Evolutionary conservation across 37 sponge, comb jelly and placozoan genomes (phyloP), one percentile per base, ranked within the genome.

Genomic region (Mnemiopsis leidyi): DNA sequence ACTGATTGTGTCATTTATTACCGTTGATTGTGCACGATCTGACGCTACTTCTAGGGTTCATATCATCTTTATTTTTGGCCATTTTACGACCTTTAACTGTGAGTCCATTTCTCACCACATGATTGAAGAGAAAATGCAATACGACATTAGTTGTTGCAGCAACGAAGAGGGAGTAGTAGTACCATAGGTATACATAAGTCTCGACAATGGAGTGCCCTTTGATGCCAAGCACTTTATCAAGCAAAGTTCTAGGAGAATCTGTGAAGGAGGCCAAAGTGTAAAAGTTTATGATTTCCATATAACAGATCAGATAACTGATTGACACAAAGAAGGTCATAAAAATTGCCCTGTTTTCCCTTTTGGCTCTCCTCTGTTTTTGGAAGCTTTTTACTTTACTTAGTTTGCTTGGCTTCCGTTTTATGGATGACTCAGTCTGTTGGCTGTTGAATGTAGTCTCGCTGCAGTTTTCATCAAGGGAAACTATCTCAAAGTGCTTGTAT

Each of bases 251-350:
- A 2, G 30, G 25, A 5, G 75, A 29, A 5, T 29, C 30, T 7
- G 5, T 28, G 25, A 71, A 71, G 5, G 30, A 29, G n/a, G 75
- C 75, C 3, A 28, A 5, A 25, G 30, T 71, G 75, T 71, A 71
- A 71, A 71, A 71, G 75, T 71, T 71, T 71, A 71, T 71, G 5
- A 71, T 71, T 25, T 71, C 75, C 75, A 71, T 71, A 71, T 71
- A 71, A 25, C 75, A 71, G 25, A 71, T n/a, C 3, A 71, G 75
- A 25, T 71, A 71, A 28, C 75, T 71, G 30, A 71, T 5, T n/a
- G 75, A 71, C 30, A 71, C 75, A 23, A 71, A 18, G 20, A 71
- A 71, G 5, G 75, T 29, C 75, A 71, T 71, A 5, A 71, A 71
- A 28, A 71, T 71, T 7, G 75, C 75, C 30, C 75, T 71, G 30